Percentiles rank a stretch among this genome's conserved stretches.
phyloP scores from a whole-genome alignment of 37 sponge, comb jelly and placozoan species.

The Tethya wilhelma region DNA sequence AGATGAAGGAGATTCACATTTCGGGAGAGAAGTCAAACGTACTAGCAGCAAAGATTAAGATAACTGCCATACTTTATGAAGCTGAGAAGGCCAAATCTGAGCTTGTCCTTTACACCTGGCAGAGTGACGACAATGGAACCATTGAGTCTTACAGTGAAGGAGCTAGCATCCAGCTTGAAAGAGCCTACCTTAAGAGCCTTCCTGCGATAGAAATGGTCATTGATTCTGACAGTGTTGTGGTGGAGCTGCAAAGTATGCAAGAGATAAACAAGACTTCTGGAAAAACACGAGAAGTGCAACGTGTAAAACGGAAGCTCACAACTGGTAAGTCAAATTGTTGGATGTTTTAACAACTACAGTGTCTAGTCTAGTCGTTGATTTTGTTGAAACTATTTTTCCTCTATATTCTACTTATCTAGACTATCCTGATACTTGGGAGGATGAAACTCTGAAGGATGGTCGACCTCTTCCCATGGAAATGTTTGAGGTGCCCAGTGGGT shows the following conservation, averaged over 20 bases:
- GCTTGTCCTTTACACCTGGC: constrained; percentile 22
- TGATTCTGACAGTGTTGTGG: neutral
- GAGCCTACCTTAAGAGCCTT: constrained; percentile 20
- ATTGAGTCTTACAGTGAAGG: constrained; percentile 2
- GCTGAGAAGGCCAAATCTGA: neutral
- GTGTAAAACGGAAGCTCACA: neutral
- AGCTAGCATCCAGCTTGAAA: constrained; percentile 23
- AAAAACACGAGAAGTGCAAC: neutral
- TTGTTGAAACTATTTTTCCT: neutral
- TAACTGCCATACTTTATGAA: neutral
- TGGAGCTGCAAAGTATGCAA: constrained; percentile 16
- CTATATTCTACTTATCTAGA: neutral
- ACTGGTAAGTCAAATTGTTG: neutral
- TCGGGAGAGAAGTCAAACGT: constrained; percentile 32
- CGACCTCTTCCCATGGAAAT: neutral
- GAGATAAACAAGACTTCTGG: constrained; percentile 28
- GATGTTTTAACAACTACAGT: neutral
- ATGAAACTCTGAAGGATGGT: constrained; percentile 30
- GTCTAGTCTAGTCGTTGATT: too few species aligned
- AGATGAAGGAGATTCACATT: constrained; percentile 8
- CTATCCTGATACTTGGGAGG: constrained; percentile 34
- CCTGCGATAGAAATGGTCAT: constrained; percentile 7
- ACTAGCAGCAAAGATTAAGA: neutral
- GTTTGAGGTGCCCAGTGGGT: constrained; percentile 15
- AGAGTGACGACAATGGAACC: constrained; percentile 14